phyloP scores from a whole-genome alignment of 2,888 invertebrate genomes.

The Serripes groenlandicus region DNA sequence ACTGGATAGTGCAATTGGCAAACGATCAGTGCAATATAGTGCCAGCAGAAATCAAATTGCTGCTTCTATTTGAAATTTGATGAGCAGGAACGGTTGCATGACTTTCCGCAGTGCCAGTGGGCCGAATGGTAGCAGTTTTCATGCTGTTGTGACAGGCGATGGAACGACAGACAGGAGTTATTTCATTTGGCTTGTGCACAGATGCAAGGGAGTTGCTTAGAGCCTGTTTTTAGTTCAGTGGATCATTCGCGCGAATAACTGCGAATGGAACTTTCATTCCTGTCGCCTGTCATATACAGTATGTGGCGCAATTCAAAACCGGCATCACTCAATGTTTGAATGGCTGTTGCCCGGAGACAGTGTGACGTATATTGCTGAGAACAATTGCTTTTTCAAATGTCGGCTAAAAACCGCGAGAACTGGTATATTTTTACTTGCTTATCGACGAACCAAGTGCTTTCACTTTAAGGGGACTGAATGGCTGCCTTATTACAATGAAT shows the following conservation, averaged over 20 bases:
- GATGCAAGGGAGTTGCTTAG: constrained; percentile 2
- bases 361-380: no score
- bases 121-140: neutral
- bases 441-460: no score
- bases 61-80: constrained; percentile 22
- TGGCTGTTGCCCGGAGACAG: no score
- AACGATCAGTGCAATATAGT: constrained; percentile 9
- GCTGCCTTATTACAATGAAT: no score
- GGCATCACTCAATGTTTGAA: constrained; percentile 8
- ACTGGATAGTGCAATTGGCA: constrained; percentile 11
- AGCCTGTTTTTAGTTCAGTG: constrained; percentile 12
- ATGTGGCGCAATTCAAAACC: constrained; percentile 19
- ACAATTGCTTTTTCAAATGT: no score
- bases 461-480: no score
- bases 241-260: neutral
- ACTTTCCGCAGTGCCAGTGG: neutral
- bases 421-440: no score
- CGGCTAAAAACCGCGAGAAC: no score
- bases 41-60: constrained; percentile 8
- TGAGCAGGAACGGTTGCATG: no score
- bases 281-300: constrained; percentile 22
- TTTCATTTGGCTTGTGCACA: constrained; percentile 7
- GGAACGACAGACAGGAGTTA: neutral
- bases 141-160: neutral
- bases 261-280: constrained; percentile 16